phyloP scores from a whole-genome alignment of 2,888 invertebrate species.

The Eupithecia centaureata region DNA sequence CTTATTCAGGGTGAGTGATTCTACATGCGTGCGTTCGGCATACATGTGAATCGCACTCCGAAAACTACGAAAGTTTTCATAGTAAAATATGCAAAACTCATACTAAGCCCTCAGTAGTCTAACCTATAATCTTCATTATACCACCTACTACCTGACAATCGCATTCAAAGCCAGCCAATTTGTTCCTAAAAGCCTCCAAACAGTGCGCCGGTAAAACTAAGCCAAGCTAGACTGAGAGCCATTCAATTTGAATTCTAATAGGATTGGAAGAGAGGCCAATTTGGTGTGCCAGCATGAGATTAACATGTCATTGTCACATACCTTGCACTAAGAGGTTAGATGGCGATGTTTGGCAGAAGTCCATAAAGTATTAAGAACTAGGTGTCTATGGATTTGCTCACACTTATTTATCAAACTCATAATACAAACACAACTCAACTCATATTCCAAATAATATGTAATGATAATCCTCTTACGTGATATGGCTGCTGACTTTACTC shows the following conservation, averaged over 20 bases:
- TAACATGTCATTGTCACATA: slow-evolving; percentile 28
- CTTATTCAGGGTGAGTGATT: too few species aligned
- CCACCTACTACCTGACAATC: background rate
- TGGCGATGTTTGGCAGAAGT: background rate
- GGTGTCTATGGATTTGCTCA: background rate
- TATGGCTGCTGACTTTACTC: too few species aligned
- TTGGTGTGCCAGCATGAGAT: slow-evolving; percentile 17
- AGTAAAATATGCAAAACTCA: background rate
- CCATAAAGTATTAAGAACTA: background rate
- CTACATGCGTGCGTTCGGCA: too few species aligned
- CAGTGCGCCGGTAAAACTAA: slow-evolving; percentile 21
- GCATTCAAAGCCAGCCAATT: slow-evolving; percentile 17
- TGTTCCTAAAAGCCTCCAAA: slow-evolving; percentile 14
- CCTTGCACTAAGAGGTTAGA: background rate
- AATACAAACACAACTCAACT: too few species aligned
- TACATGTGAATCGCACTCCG: too few species aligned
- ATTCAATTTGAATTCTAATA: slow-evolving; percentile 33
- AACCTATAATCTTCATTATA: background rate
- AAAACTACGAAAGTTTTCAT: background rate
- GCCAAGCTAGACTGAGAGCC: slow-evolving; percentile 19
- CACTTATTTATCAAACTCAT: background rate
- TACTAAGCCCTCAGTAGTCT: background rate
- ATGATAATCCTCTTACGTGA: too few species aligned
- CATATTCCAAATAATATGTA: too few species aligned
- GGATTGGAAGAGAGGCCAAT: slow-evolving; percentile 22